Conservation (phyloP, 2,113 vertebrate species). For the Cebus imitator region DNA sequence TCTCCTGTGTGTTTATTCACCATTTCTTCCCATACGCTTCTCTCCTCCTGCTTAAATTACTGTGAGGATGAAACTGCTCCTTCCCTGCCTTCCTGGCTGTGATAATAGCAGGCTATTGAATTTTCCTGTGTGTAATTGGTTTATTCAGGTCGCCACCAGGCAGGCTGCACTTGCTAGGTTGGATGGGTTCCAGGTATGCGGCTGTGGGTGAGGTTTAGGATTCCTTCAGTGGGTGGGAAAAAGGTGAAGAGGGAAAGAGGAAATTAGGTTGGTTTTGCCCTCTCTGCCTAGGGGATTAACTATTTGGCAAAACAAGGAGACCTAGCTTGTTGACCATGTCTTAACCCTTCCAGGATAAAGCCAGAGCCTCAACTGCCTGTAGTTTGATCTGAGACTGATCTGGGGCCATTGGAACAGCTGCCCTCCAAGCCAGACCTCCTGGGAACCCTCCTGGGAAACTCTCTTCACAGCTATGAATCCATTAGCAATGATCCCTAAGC, state of each 20-base stretch:
- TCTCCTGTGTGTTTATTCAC: not conserved
- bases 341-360: not conserved
- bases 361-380: not conserved
- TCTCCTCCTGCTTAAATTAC: not conserved
- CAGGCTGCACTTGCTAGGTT: not conserved
- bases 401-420: not conserved
- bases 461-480: not conserved
- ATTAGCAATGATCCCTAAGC: not conserved
- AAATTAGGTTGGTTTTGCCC: not conserved
- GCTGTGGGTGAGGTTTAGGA: not conserved
- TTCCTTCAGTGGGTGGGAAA: not conserved
- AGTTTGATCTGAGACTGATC: not conserved
- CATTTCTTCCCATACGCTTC: not conserved
- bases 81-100: not conserved
- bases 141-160: not conserved
- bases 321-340: not conserved
- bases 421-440: not conserved
- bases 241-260: not conserved
- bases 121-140: not conserved
- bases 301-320: not conserved
- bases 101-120: not conserved
- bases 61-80: not conserved
- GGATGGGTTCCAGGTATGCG: not conserved
- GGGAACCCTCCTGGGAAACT: not conserved
- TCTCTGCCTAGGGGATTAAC: not conserved